Evolutionary conservation across 2,113 vertebrate species (phyloP).

Genomic region (Pluvianellus socialis): DNA sequence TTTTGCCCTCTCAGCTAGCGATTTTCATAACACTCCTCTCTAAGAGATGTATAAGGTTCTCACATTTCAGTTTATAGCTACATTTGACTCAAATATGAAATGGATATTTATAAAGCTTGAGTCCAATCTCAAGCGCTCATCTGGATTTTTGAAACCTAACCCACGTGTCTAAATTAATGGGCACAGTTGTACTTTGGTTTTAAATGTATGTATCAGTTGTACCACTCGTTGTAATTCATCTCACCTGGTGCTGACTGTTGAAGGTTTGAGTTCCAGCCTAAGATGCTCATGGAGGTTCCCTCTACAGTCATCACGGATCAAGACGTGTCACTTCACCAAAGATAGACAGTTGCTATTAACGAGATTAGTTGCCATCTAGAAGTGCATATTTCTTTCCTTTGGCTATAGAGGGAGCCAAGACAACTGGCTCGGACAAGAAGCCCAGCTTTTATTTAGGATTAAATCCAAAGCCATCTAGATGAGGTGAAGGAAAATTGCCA

Average conservation of each 20-base stretch:
- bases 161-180: not conserved
- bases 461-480: not conserved
- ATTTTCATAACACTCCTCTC: not conserved
- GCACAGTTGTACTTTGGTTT: not conserved
- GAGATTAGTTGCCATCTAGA: not conserved
- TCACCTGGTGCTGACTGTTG: not conserved
- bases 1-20: not conserved
- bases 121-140: conserved; percentile 37
- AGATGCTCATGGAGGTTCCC: not conserved
- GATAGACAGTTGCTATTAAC: fast-evolving
- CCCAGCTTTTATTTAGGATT: not conserved
- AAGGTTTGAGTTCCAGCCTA: not conserved
- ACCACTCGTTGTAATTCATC: not conserved
- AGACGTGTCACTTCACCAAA: not conserved
- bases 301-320: not conserved
- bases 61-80: not conserved
- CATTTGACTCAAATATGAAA: conserved; percentile 20
- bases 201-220: not conserved
- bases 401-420: conserved; percentile 27
- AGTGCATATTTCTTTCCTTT: not conserved
- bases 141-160: conserved; percentile 21
- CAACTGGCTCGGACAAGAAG: not conserved
- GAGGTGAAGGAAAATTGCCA: not conserved
- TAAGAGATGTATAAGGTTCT: not conserved
- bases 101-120: conserved; percentile 14